A percentile compares a stretch with the other conserved stretches of the same genome.
Evolutionary conservation across 1,140 invertebrate species (phyloP).

Genomic region (Ceratina calcarata): DNA sequence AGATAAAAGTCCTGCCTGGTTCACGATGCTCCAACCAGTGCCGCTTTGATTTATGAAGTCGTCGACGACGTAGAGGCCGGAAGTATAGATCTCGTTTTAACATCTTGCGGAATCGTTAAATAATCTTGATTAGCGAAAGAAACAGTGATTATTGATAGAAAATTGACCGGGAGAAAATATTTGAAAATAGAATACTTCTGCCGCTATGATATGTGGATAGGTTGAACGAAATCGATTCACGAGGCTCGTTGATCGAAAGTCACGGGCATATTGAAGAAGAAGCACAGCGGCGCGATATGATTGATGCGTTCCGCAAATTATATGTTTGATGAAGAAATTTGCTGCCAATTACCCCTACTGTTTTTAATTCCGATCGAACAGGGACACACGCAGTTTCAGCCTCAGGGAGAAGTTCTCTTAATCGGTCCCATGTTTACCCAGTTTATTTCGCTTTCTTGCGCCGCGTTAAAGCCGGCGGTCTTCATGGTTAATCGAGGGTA

Average conservation of each 20-base stretch:
- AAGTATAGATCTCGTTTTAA: background rate
- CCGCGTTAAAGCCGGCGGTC: background rate
- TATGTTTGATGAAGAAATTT: constrained; percentile 46
- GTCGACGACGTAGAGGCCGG: constrained; percentile 2
- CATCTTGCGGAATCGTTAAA: background rate
- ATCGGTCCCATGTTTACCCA: background rate
- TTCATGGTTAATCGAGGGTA: constrained; percentile 23
- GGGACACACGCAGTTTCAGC: no score
- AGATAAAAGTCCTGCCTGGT: constrained; percentile 48
- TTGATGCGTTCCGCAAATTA: constrained; percentile 30
- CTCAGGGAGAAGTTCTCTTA: constrained; percentile 1
- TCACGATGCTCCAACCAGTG: constrained; percentile 23
- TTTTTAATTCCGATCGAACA: background rate
- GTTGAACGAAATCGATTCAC: background rate
- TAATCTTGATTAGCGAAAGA: background rate
- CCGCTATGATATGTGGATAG: background rate
- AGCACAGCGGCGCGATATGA: constrained; percentile 16
- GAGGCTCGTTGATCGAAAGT: constrained; percentile 24
- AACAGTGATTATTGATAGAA: no score
- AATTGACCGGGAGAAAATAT: no score
- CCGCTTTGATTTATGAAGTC: constrained; percentile 55
- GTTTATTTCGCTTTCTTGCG: constrained; percentile 30
- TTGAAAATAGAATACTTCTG: no score
- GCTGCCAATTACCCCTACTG: constrained; percentile 2
- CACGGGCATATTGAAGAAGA: constrained; percentile 15